A percentile compares a stretch with the other conserved stretches of the same genome.
These are phyloP conservation scores for Drosophila persimilis DNA, from an alignment of 1,140 invertebrate species.

Conservation along the genomic window DNA sequence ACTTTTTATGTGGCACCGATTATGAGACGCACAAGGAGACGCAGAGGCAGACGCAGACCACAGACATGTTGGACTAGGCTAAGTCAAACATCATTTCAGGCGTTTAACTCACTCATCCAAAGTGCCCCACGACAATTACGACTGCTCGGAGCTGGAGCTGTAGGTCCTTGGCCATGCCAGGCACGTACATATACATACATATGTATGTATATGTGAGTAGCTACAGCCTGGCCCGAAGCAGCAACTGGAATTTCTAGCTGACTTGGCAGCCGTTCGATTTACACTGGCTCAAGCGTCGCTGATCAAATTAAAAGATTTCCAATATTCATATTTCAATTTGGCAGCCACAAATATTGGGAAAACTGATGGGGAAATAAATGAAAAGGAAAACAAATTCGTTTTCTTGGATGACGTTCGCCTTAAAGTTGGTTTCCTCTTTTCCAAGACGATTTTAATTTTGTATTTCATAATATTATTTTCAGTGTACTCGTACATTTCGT, in stretches of 20 bases:
- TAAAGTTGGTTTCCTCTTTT: not conserved
- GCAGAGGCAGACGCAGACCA: not conserved
- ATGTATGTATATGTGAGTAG: constrained; percentile 7
- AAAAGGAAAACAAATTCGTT: constrained; percentile 17
- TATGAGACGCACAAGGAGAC: constrained; percentile 15
- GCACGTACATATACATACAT: constrained; percentile 21
- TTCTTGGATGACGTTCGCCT: constrained; percentile 11
- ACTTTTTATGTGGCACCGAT: constrained; percentile 53
- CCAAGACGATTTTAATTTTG: no score
- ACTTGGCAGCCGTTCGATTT: constrained; percentile 40
- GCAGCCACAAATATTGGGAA: not conserved
- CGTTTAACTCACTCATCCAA: constrained; percentile 65
- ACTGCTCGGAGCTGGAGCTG: constrained; percentile 18
- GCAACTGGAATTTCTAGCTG: constrained; percentile 34
- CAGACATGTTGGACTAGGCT: constrained; percentile 28
- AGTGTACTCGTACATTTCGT: constrained; percentile 5
- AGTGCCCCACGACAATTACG: constrained; percentile 41
- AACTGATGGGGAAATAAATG: constrained; percentile 19
- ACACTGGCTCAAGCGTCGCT: constrained; percentile 26
- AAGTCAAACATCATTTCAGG: constrained; percentile 55
- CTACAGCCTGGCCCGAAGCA: constrained; percentile 5
- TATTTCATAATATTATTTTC: not conserved
- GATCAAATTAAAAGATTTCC: constrained; percentile 35
- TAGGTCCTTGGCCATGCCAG: constrained; percentile 23
- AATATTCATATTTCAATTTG: constrained; percentile 35